Percentiles rank a stretch among this genome's conserved stretches.
Conservation (phyloP, 2,888 invertebrate species). For the Eilema sororculum region DNA sequence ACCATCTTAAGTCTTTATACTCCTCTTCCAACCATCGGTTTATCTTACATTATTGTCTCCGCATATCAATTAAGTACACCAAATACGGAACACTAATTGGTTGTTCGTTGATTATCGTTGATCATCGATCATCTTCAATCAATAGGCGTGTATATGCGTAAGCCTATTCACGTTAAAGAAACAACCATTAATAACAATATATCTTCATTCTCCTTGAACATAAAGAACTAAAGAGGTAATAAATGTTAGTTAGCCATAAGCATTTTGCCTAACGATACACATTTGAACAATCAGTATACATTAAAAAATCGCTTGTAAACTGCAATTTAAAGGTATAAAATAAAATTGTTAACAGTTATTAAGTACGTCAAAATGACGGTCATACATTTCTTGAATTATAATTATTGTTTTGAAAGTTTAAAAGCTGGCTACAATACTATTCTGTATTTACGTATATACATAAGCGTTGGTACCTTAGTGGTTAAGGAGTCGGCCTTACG, state of each 20-base stretch:
- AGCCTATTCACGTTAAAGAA: neutral
- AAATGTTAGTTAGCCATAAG: neutral
- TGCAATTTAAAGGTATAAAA: conserved; percentile 28
- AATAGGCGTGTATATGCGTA: neutral
- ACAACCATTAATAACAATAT: neutral
- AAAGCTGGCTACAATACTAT: conserved; percentile 12
- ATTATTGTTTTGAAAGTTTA: conserved; percentile 26
- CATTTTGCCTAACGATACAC: conserved; percentile 1
- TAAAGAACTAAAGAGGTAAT: neutral
- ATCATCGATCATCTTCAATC: neutral
- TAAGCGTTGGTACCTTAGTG: too few species aligned
- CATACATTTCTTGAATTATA: conserved; percentile 29
- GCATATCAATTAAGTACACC: neutral
- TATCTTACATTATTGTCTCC: neutral
- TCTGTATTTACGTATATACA: neutral
- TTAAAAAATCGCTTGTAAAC: conserved; percentile 25
- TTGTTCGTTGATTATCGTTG: too few species aligned
- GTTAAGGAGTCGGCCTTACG: too few species aligned
- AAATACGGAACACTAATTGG: neutral
- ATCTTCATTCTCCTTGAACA: neutral
- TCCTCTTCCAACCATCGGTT: neutral
- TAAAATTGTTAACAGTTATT: conserved; percentile 26
- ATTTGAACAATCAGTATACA: conserved; percentile 25
- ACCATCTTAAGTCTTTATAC: too few species aligned
- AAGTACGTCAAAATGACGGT: conserved; percentile 23